Evolutionary conservation across 2,797 vertebrate species (phyloP).

Genomic region (Pangasius krempfi): DNA sequence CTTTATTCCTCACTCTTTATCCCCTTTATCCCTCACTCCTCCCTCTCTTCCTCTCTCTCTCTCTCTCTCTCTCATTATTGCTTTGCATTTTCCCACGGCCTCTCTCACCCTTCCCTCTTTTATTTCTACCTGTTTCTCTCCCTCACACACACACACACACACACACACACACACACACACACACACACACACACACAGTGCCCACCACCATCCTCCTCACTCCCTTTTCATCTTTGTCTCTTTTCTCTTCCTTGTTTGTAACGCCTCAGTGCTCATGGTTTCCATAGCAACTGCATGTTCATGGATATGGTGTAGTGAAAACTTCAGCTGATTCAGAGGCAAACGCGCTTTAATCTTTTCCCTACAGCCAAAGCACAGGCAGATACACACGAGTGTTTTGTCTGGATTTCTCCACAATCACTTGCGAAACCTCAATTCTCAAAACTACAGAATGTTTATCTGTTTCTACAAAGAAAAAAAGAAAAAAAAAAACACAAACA

Average conservation of each 20-base stretch:
- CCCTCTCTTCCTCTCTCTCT: not conserved
- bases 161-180: not conserved
- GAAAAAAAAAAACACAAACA: not conserved
- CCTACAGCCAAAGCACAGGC: not conserved
- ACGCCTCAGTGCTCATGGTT: slow-evolving; percentile 58
- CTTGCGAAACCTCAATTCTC: not conserved
- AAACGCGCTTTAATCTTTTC: slow-evolving; percentile 14
- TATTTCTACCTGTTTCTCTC: not conserved
- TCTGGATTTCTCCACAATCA: not conserved
- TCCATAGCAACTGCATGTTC: slow-evolving; percentile 65
- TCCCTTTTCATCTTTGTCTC: slow-evolving; percentile 4
- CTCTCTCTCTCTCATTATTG: not conserved
- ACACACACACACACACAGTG: not conserved
- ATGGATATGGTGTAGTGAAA: slow-evolving; percentile 50
- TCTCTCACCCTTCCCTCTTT: not conserved
- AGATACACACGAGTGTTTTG: not conserved
- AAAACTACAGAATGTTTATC: not conserved
- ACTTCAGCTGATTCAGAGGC: slow-evolving; percentile 27
- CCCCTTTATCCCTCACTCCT: no score
- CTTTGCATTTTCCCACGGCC: not conserved
- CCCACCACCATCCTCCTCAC: slow-evolving; percentile 5
- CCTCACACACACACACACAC: not conserved
- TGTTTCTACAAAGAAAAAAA: not conserved
- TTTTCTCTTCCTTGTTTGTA: slow-evolving; percentile 37
- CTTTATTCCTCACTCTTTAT: not conserved